A percentile compares a stretch with the other conserved stretches of the same genome.
These are phyloP conservation scores for Cladopsammia gracilis DNA, from an alignment of 64 coral and sea anemone species.

Conservation along the genomic window DNA sequence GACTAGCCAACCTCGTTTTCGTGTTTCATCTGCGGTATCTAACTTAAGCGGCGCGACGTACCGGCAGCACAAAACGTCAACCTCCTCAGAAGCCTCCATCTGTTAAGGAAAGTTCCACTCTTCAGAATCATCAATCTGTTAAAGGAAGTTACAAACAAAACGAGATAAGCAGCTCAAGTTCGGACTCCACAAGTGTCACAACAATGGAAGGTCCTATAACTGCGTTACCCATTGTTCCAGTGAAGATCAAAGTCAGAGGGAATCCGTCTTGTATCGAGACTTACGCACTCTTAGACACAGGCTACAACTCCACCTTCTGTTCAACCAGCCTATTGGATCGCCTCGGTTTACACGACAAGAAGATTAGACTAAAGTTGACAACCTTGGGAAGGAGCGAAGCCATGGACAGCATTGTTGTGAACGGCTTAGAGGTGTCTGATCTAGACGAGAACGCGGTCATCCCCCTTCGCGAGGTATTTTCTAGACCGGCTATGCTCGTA, in stretches of 20 bases:
- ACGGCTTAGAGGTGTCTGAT: slow-evolving; percentile 24
- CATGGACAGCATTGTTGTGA: slow-evolving; percentile 36
- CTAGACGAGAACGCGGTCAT: slow-evolving; percentile 22
- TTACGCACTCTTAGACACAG: slow-evolving; percentile 33
- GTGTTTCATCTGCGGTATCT: too few relatives aligned
- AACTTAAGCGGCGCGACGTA: too few relatives aligned
- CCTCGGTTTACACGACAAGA: slow-evolving; percentile 14
- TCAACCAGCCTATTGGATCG: slow-evolving; percentile 58
- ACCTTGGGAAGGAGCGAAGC: slow-evolving; percentile 42
- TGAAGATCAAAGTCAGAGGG: too few relatives aligned
- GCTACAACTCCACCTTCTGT: slow-evolving; percentile 70
- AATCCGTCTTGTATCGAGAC: too few relatives aligned
- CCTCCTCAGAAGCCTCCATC: too few relatives aligned
- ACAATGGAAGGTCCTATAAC: too few relatives aligned
- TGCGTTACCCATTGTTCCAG: too few relatives aligned
- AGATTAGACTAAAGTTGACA: slow-evolving; percentile 67
- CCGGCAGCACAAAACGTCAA: not conserved
- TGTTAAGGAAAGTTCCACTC: too few relatives aligned
- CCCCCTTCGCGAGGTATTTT: not conserved
- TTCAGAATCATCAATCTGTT: too few relatives aligned
- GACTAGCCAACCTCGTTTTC: not conserved
- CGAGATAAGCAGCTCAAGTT: not conserved
- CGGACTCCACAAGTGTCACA: not conserved
- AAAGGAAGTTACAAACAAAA: too few relatives aligned
- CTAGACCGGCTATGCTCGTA: slow-evolving; percentile 28